These are phyloP conservation scores for Musca vetustissima DNA, from an alignment of 1,140 invertebrate species.

Conservation along the genomic window DNA sequence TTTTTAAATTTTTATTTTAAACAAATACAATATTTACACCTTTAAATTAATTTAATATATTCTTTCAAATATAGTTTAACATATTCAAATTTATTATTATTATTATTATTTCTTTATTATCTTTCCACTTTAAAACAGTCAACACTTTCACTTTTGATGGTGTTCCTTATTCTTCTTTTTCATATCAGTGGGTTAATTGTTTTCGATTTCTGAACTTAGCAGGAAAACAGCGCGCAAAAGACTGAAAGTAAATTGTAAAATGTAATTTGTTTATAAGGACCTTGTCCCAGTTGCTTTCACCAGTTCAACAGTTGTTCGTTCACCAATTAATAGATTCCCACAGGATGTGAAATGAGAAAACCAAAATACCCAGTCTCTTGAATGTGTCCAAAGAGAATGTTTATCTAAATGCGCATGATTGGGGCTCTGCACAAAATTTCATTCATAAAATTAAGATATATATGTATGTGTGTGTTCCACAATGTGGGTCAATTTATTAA, in stretches of 20 bases:
- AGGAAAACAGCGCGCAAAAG: slow-evolving; percentile 7
- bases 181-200: too few species aligned
- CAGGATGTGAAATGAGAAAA: not conserved
- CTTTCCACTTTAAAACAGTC: not conserved
- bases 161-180: not conserved
- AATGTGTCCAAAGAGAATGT: not conserved
- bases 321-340: not conserved
- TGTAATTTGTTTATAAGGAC: slow-evolving; percentile 1
- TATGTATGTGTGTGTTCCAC: too few species aligned
- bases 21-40: too few species aligned
- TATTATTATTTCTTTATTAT: too few species aligned
- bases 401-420: not conserved
- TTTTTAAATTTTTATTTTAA: too few species aligned
- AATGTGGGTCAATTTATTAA: too few species aligned
- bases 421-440: too few species aligned
- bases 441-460: too few species aligned
- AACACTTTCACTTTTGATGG: not conserved
- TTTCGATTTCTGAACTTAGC: not conserved
- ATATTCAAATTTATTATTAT: too few species aligned
- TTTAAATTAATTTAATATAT: too few species aligned
- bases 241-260: not conserved
- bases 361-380: not conserved
- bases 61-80: too few species aligned
- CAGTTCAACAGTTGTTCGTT: too few species aligned
- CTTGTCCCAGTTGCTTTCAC: not conserved